Percentiles rank a stretch among this genome's conserved stretches.
Conservation (phyloP, 92 coral and sea anemone species). For the Desmophyllum pertusum region DNA sequence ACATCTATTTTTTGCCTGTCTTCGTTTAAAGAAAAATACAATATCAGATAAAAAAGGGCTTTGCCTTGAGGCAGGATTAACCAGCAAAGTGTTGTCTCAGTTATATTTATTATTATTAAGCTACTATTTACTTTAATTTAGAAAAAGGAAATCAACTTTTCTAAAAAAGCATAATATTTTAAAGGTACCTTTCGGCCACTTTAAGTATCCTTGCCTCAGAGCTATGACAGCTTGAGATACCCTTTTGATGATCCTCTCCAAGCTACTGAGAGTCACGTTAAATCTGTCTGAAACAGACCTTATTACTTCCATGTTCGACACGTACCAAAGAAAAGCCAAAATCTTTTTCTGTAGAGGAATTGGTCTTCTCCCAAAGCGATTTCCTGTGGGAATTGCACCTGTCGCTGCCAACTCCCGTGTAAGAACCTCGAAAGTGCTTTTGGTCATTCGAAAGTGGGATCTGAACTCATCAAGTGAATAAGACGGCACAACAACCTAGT, state of each 20-base stretch:
- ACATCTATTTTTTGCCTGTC: too few relatives aligned
- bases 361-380: constrained; percentile 61
- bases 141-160: not conserved
- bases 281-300: constrained; percentile 52
- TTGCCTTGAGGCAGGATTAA: too few relatives aligned
- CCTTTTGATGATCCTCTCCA: constrained; percentile 39
- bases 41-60: too few relatives aligned
- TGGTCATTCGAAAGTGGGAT: constrained; percentile 52
- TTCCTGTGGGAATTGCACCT: constrained; percentile 41
- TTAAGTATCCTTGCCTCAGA: constrained; percentile 31
- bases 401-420: constrained; percentile 41
- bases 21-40: too few relatives aligned
- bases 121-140: too few relatives aligned
- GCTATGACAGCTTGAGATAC: constrained; percentile 30
- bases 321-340: constrained; percentile 53
- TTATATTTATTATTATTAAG: too few relatives aligned
- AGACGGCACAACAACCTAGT: constrained; percentile 36
- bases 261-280: constrained; percentile 63
- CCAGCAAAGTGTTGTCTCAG: too few relatives aligned
- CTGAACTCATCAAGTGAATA: constrained; percentile 47
- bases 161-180: constrained; percentile 2
- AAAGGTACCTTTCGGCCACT: constrained; percentile 37
- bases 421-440: constrained; percentile 28
- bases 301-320: constrained; percentile 49
- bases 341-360: constrained; percentile 55